Conservation (phyloP, 1,140 invertebrate species). For the Diploscapter pachys region DNA sequence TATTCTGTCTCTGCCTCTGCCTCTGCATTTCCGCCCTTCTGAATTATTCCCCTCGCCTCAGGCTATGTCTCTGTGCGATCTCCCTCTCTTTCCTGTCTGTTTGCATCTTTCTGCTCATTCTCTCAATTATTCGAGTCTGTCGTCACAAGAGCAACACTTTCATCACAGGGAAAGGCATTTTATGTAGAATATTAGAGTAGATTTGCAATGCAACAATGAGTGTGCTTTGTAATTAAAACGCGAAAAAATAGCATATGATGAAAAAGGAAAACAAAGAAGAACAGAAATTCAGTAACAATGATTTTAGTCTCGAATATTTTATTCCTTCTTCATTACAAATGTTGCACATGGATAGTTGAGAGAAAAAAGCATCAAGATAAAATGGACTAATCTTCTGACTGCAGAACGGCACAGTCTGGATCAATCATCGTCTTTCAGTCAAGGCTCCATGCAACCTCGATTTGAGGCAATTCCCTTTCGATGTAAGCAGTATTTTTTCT, state of each 20-base stretch:
- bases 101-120: too few relatives aligned
- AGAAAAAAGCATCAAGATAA: not conserved
- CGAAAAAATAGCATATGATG: not conserved
- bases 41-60: slow-evolving; percentile 1
- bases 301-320: too few relatives aligned
- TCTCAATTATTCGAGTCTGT: too few relatives aligned
- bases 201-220: too few relatives aligned
- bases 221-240: too few relatives aligned
- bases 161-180: too few relatives aligned
- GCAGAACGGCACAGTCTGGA: slow-evolving; percentile 56
- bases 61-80: not conserved
- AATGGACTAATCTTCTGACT: not conserved
- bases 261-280: not conserved
- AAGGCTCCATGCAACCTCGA: slow-evolving; percentile 56
- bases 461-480: slow-evolving; percentile 54
- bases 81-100: too few relatives aligned
- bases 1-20: not conserved
- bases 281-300: not conserved
- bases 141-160: too few relatives aligned
- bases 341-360: not conserved
- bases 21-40: not conserved
- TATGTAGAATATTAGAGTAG: too few relatives aligned
- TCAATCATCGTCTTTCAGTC: slow-evolving; percentile 54
- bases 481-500: slow-evolving; percentile 27
- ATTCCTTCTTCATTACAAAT: not conserved